Evolutionary conservation across 2,113 vertebrate species (phyloP).

Genomic region (Macaca mulatta): DNA sequence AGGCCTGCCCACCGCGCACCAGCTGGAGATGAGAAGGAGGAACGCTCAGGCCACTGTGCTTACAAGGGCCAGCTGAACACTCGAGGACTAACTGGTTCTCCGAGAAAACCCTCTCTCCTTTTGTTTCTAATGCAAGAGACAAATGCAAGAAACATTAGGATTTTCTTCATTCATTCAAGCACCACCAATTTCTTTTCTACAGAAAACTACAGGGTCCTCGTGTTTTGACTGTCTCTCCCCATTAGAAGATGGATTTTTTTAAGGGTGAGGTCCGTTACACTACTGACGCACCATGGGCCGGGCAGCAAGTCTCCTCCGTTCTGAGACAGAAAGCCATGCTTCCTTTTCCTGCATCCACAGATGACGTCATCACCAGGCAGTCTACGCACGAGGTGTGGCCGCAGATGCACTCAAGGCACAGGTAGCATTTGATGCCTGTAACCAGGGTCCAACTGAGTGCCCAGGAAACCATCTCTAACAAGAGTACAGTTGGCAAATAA

Average conservation of each 20-base stretch:
- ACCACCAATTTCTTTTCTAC: background rate
- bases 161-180: background rate
- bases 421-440: background rate
- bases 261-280: too few species aligned
- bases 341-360: background rate
- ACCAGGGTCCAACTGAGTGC: background rate
- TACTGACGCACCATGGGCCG: accelerated
- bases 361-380: too few species aligned
- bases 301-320: background rate
- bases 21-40: background rate
- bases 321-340: background rate
- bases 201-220: background rate
- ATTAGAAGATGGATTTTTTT: background rate
- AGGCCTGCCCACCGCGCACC: background rate
- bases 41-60: background rate
- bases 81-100: background rate
- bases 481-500: too few species aligned
- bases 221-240: background rate
- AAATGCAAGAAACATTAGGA: background rate
- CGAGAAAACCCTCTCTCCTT: background rate
- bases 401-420: too few species aligned
- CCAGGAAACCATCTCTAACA: background rate
- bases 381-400: too few species aligned
- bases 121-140: background rate
- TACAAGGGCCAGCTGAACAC: accelerated